These are phyloP conservation scores for Lysandra coridon DNA, from an alignment of 2,888 invertebrate species.

Conservation along the genomic window DNA sequence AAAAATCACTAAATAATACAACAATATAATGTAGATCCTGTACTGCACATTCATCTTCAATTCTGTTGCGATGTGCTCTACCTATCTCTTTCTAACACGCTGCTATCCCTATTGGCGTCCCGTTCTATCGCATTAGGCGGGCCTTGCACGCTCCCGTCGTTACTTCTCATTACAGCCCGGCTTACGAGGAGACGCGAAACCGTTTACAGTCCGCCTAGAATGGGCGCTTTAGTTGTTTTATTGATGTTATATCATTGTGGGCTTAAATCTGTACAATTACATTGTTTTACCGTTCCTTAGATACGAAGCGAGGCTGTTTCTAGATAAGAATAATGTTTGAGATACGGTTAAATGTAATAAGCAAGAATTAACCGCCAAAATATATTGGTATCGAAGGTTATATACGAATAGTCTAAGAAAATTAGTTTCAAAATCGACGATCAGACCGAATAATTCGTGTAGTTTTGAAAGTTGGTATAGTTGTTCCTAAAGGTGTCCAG, in stretches of 20 bases:
- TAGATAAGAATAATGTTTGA: not conserved
- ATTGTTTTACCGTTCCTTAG: conserved; percentile 22
- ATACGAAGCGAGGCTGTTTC: not conserved
- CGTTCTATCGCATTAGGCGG: conserved; percentile 57
- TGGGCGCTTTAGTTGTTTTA: conserved; percentile 70
- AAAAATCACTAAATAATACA: conserved; percentile 29
- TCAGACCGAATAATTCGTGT: too few species aligned
- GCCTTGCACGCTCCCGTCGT: conserved; percentile 68
- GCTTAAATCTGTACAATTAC: conserved; percentile 34
- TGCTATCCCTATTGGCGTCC: conserved; percentile 41
- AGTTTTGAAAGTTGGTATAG: too few species aligned
- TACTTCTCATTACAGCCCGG: conserved; percentile 71
- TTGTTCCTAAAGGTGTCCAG: too few species aligned
- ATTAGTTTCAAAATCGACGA: too few species aligned
- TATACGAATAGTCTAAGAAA: too few species aligned
- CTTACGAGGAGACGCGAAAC: conserved; percentile 53
- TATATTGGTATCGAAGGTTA: too few species aligned
- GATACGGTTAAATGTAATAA: too few species aligned
- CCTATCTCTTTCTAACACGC: conserved; percentile 45
- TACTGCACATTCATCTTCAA: conserved; percentile 30
- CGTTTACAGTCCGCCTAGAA: conserved; percentile 65
- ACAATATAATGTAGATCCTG: conserved; percentile 30
- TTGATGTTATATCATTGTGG: conserved; percentile 54
- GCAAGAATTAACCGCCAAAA: too few species aligned
- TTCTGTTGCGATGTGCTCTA: conserved; percentile 14